Conservation (phyloP, 2,797 vertebrate species). For the Sciurus vulgaris region DNA sequence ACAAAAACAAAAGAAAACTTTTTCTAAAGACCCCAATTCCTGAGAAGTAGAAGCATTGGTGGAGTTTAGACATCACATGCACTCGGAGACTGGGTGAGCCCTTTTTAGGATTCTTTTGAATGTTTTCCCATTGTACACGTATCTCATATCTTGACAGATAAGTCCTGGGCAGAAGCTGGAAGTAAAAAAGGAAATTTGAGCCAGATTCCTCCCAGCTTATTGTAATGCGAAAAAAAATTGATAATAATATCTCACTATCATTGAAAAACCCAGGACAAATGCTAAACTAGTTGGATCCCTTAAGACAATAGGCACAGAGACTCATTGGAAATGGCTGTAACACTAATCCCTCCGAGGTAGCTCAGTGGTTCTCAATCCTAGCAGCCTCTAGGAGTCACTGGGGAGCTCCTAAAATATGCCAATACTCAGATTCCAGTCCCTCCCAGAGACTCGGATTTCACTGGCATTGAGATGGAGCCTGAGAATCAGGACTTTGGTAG, state of each 20-base stretch:
- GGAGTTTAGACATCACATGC: neutral
- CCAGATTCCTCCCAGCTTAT: neutral
- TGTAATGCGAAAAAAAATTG: neutral
- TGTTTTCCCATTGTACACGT: too few relatives aligned
- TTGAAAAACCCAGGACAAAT: neutral
- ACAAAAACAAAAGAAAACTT: neutral
- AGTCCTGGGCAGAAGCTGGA: neutral
- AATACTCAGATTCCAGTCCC: neutral
- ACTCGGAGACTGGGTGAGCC: neutral
- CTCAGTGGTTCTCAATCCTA: neutral
- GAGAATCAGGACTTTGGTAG: neutral
- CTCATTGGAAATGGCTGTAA: neutral
- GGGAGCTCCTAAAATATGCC: neutral
- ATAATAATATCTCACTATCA: neutral
- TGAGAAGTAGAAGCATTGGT: neutral
- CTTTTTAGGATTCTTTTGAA: neutral
- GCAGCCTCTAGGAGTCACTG: neutral
- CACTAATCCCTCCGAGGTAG: neutral
- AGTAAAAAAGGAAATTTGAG: neutral
- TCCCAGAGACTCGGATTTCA: neutral
- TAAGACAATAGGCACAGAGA: neutral
- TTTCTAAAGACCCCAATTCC: neutral
- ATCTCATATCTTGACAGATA: neutral
- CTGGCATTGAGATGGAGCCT: neutral
- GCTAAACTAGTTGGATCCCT: neutral